Percentiles rank a stretch among this genome's conserved stretches.
Evolutionary conservation across 53 echinoderm and acorn worm species (phyloP).

Genomic region (Holothuria scabra): DNA sequence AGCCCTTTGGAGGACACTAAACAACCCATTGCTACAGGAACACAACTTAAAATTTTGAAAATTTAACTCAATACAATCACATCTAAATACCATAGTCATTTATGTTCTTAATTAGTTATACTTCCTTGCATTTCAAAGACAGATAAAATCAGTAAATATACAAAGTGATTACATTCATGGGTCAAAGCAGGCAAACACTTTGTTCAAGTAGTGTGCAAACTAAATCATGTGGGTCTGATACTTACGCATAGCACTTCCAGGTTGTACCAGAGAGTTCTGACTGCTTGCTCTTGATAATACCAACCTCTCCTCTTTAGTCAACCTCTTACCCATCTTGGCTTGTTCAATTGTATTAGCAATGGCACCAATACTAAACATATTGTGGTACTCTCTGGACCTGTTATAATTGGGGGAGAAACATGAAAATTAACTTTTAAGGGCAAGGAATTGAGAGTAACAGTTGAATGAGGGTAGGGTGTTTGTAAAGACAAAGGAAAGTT

Average conservation of each 20-base stretch:
- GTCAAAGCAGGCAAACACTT: not conserved
- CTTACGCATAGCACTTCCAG: constrained; percentile 93
- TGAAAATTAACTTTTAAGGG: too few relatives aligned
- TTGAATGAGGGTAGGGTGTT: too few relatives aligned
- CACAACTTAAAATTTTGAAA: too few relatives aligned
- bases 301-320: constrained; percentile 92
- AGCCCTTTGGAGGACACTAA: too few relatives aligned
- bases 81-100: too few relatives aligned
- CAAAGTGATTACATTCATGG: not conserved
- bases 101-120: too few relatives aligned
- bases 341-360: constrained; percentile 80
- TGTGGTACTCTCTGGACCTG: constrained; percentile 95
- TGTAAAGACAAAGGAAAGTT: not conserved
- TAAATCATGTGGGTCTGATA: not conserved
- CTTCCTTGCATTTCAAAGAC: not conserved
- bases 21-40: too few relatives aligned
- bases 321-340: constrained; percentile 80
- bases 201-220: too few relatives aligned
- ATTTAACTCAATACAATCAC: too few relatives aligned
- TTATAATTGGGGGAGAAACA: not conserved
- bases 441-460: not conserved
- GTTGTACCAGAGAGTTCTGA: constrained; percentile 86
- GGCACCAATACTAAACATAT: constrained; percentile 84
- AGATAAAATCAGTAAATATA: not conserved
- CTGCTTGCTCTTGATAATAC: constrained; percentile 91